A percentile compares a stretch with the other conserved stretches of the same genome.
These are phyloP conservation scores for Machimus rusticus DNA, from an alignment of 2,888 invertebrate species.

Conservation along the genomic window DNA sequence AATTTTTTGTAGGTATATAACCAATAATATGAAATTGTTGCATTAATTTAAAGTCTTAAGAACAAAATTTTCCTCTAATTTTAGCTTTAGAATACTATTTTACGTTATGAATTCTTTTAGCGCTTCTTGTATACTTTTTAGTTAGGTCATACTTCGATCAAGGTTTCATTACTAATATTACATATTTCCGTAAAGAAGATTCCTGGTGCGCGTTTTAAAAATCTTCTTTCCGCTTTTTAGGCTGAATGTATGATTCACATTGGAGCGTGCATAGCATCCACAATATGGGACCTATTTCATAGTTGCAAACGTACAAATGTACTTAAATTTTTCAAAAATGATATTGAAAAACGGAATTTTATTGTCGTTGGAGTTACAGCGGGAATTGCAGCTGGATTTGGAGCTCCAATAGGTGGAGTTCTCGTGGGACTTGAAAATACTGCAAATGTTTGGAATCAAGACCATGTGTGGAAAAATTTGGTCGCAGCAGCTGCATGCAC, in stretches of 20 bases:
- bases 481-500: slow-evolving; percentile 93
- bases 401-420: neutral
- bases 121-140: too few relatives aligned
- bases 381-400: slow-evolving; percentile 2
- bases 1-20: too few relatives aligned
- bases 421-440: neutral
- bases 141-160: too few relatives aligned
- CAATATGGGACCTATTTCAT: neutral
- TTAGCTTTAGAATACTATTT: too few relatives aligned
- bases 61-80: too few relatives aligned
- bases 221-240: neutral
- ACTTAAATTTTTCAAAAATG: neutral
- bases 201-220: neutral
- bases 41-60: too few relatives aligned
- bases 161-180: too few relatives aligned
- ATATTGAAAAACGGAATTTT: neutral
- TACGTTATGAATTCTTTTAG: too few relatives aligned
- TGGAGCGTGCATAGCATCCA: neutral
- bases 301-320: neutral
- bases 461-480: slow-evolving; percentile 87
- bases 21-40: too few relatives aligned
- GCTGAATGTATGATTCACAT: neutral
- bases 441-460: neutral
- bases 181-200: neutral
- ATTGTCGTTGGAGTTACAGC: neutral